A percentile compares a stretch with the other conserved stretches of the same genome.
phyloP scores from a whole-genome alignment of 2,113 vertebrate species.

The Alligator sinensis region DNA sequence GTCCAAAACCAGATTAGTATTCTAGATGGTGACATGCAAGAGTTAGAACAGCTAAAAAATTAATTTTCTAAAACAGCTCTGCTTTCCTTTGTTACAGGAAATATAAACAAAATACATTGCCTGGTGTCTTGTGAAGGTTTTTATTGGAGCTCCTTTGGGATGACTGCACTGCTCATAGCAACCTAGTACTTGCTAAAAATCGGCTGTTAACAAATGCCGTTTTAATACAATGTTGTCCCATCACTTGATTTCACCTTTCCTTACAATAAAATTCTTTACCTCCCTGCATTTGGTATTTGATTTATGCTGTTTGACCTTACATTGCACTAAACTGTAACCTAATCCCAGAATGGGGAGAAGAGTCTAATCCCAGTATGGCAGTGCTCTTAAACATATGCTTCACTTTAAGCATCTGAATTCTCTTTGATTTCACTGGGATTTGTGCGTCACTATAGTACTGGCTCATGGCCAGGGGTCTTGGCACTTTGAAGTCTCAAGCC shows the following conservation, averaged over 20 bases:
- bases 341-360: not conserved
- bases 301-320: not conserved
- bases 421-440: not conserved
- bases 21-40: not conserved
- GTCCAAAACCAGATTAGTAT: not conserved
- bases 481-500: not conserved
- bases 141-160: not conserved
- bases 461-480: not conserved
- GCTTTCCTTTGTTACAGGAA: not conserved
- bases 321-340: not conserved
- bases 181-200: not conserved
- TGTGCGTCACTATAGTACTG: not conserved
- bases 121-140: not conserved
- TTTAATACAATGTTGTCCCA: not conserved
- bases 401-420: not conserved
- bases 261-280: not conserved
- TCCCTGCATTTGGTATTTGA: not conserved
- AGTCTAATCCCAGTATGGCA: not conserved
- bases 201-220: not conserved
- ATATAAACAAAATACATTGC: not conserved
- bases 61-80: not conserved
- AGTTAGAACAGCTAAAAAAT: not conserved
- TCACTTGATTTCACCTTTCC: too few relatives aligned
- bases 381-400: not conserved
- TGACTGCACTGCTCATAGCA: not conserved